Percentiles rank a stretch among this genome's conserved stretches.
Conservation (phyloP, 2,888 invertebrate species). For the Micropterix aruncella region DNA sequence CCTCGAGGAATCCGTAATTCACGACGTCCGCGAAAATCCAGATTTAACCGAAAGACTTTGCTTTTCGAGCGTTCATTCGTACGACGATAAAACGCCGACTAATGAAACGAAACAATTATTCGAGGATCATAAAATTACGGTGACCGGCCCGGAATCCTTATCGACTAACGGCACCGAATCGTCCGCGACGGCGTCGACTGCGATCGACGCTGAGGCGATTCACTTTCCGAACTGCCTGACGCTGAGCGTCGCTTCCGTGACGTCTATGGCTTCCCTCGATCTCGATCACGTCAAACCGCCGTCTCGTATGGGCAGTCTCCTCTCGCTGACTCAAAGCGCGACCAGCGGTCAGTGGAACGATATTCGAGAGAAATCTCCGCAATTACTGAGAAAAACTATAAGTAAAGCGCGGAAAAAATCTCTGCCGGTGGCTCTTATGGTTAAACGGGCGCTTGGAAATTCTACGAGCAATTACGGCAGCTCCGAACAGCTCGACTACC, state of each 20-base stretch:
- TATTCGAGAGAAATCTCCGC: constrained; percentile 16
- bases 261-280: constrained; percentile 48
- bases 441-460: constrained; percentile 54
- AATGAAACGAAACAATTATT: constrained; percentile 16
- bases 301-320: constrained; percentile 56
- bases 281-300: constrained; percentile 65
- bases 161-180: constrained; percentile 35
- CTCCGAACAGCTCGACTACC: constrained; percentile 49
- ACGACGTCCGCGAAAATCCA: constrained; percentile 16
- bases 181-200: constrained; percentile 53
- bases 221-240: constrained; percentile 36
- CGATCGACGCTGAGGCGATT: constrained; percentile 65
- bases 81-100: constrained; percentile 20
- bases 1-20: constrained; percentile 24
- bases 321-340: constrained; percentile 40
- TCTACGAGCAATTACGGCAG: constrained; percentile 39
- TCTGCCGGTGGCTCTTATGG: constrained; percentile 54
- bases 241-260: constrained; percentile 22
- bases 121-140: constrained; percentile 17
- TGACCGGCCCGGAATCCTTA: constrained; percentile 23
- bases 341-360: constrained; percentile 37
- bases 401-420: constrained; percentile 49
- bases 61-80: constrained; percentile 7
- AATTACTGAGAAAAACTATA: constrained; percentile 17
- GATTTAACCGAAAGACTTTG: constrained; percentile 28